These are phyloP conservation scores for Brachypteracias leptosomus DNA, from an alignment of 2,113 vertebrate genomes.

Conservation along the genomic window DNA sequence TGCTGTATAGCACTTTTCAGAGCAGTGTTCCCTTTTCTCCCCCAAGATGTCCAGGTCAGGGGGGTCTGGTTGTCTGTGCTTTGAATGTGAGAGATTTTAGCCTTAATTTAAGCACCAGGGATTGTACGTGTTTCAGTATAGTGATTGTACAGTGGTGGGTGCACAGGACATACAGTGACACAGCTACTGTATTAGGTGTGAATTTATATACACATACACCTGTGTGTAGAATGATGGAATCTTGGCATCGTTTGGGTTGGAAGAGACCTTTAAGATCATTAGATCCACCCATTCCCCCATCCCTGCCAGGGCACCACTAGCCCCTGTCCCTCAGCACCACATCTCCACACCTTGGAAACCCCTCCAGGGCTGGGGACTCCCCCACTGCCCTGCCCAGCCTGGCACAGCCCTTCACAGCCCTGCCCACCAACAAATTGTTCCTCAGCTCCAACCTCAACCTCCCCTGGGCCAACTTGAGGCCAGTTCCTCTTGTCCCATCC, in stretches of 20 bases:
- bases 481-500: too few species aligned
- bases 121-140: accelerated
- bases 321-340: neutral
- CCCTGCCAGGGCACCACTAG: neutral
- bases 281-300: neutral
- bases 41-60: neutral
- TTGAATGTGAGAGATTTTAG: neutral
- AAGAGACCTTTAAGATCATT: neutral
- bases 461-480: too few species aligned
- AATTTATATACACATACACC: accelerated
- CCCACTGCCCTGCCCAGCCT: too few species aligned
- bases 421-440: neutral
- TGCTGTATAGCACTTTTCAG: neutral
- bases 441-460: neutral
- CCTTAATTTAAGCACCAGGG: neutral
- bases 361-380: too few species aligned
- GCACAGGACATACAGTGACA: neutral
- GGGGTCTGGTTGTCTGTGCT: neutral
- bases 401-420: too few species aligned
- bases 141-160: accelerated
- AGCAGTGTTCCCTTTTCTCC: neutral
- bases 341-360: neutral
- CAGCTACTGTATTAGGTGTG: accelerated
- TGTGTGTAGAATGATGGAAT: neutral
- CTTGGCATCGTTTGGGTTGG: too few species aligned